phyloP scores from a whole-genome alignment of 2,888 invertebrate genomes.

The Tortrix viridana region DNA sequence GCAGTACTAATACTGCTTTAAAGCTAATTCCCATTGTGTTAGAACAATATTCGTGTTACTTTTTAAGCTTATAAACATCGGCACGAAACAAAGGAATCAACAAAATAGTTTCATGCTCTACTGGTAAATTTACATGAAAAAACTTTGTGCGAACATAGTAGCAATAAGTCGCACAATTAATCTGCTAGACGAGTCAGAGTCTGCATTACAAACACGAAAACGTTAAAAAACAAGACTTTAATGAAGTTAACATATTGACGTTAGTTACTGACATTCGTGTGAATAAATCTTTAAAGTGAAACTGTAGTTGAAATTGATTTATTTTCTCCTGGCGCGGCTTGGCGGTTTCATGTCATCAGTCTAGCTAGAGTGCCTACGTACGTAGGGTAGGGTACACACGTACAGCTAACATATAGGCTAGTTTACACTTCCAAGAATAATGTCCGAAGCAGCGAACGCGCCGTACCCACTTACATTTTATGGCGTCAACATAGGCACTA shows the following conservation, averaged over 20 bases:
- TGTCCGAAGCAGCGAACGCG: constrained; percentile 40
- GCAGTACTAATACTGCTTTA: too few relatives aligned
- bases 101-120: neutral
- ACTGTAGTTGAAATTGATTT: constrained; percentile 35
- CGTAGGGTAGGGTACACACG: constrained; percentile 19
- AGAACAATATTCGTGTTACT: too few relatives aligned
- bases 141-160: neutral
- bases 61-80: too few relatives aligned
- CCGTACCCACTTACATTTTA: constrained; percentile 28
- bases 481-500: constrained; percentile 8
- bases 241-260: constrained; percentile 15
- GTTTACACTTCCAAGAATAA: constrained; percentile 50
- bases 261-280: constrained; percentile 26
- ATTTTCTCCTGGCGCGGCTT: constrained; percentile 23
- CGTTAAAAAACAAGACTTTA: constrained; percentile 10
- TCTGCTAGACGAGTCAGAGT: neutral
- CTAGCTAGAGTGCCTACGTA: constrained; percentile 6
- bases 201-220: neutral
- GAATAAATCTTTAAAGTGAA: constrained; percentile 34
- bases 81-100: neutral
- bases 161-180: neutral
- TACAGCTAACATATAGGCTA: constrained; percentile 44
- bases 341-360: constrained; percentile 23
- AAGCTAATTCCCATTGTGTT: too few relatives aligned
- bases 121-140: neutral